These are phyloP conservation scores for Ellobium chinense DNA, from an alignment of 2,888 invertebrate species.

Conservation along the genomic window DNA sequence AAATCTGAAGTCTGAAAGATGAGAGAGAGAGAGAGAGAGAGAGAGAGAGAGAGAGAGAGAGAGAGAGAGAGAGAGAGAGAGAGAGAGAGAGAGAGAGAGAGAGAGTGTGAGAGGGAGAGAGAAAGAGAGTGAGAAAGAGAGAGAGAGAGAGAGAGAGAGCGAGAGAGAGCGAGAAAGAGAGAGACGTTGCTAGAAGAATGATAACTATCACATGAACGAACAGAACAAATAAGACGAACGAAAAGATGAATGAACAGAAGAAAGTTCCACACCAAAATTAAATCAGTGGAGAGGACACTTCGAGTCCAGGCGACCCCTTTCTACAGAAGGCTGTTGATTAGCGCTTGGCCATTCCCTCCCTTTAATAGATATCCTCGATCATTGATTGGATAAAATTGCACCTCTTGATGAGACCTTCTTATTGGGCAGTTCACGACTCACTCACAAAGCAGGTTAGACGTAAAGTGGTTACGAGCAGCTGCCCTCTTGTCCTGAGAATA, in stretches of 20 bases:
- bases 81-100: slow-evolving; percentile 29
- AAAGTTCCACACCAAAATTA: neutral
- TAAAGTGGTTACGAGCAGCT: neutral
- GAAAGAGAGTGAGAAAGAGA: slow-evolving; percentile 6
- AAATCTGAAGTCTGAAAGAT: neutral
- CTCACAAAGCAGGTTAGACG: neutral
- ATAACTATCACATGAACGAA: neutral
- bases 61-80: slow-evolving; percentile 11
- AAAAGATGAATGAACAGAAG: neutral
- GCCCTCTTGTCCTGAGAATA: neutral
- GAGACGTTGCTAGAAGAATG: neutral
- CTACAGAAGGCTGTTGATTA: neutral
- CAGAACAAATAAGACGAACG: neutral
- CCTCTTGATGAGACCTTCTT: neutral
- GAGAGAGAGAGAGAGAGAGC: neutral
- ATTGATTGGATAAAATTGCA: neutral
- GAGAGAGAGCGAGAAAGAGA: neutral
- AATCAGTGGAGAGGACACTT: neutral
- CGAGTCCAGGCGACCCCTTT: neutral
- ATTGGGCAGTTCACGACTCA: neutral
- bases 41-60: slow-evolving; percentile 11
- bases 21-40: slow-evolving; percentile 10
- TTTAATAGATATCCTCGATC: neutral
- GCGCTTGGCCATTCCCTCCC: neutral
- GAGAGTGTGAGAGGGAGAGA: slow-evolving; percentile 17